Base-by-base conservation (phyloP, 1,140 invertebrate species). In the Holotrichia oblita region DNA sequence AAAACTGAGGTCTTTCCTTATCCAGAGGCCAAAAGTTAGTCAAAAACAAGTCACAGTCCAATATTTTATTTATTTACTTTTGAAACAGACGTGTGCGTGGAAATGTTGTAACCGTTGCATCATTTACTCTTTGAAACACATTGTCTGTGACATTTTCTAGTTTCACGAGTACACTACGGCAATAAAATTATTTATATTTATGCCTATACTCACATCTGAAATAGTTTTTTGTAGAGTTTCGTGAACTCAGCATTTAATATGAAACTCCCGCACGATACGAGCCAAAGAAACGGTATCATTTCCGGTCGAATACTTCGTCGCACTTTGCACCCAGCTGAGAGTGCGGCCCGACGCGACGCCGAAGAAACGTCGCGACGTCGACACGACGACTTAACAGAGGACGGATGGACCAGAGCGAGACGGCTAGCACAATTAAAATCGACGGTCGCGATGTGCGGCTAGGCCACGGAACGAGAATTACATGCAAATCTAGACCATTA, bases 271-370 rank as follows among this genome's bases (percentile, higher is more conserved):
- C 48, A 55, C 17, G 48, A 55, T 55, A 17, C 17, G 48, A 72
- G 6, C 48, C 73, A n/a, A 81, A 81, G 80, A 80, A 81, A 82
- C 80, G 83, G 80, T 80, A 82, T 55, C 72, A 79, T 82, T 83
- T 83, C 83, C 83, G 81, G 81, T 80, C 81, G 80, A 82, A 78
- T 78, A 81, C 80, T 80, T 81, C 81, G 81, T 82, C 81, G 81
- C 69, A 76, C 27, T 55, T 76, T 72, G 41, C 55, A 41, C 20
- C 64, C 75, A 27, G 55, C 20, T 73, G 72, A 14, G 73, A 55
- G 6, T 2, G 17, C 48, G 14, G 48, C 12, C 48, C 48, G 48
- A 4, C 6, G 48, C 14, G 17, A 55, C 48, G 14, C 48, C 27
- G 27, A 34, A 34, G 48, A 6, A 20, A 14, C 44, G 44, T 10